These are phyloP conservation scores for Lamellibrachia luymesi DNA, from an alignment of 1,140 invertebrate species.

Conservation along the genomic window DNA sequence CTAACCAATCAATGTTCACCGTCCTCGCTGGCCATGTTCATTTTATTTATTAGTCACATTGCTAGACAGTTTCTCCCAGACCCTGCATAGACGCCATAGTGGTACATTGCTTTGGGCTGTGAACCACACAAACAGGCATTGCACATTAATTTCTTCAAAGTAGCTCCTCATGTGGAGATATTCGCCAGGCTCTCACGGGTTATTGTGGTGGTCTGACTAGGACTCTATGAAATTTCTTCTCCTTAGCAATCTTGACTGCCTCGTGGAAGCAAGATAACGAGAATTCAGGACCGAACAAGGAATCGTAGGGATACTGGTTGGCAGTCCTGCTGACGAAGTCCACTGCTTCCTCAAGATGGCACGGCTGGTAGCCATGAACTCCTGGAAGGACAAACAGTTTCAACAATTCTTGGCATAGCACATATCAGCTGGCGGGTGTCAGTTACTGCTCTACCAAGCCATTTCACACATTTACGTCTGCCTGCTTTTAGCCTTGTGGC, in stretches of 20 bases:
- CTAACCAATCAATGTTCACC: not conserved
- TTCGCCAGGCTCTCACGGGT: not conserved
- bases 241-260: not conserved
- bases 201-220: not conserved
- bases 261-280: not conserved
- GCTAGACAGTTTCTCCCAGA: not conserved
- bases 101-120: too few relatives aligned
- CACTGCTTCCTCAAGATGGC: not conserved
- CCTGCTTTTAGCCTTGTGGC: too few relatives aligned
- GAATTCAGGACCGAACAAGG: not conserved
- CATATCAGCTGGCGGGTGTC: not conserved
- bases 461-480: too few relatives aligned
- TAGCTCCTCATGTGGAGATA: too few relatives aligned
- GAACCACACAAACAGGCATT: too few relatives aligned
- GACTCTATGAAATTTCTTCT: not conserved
- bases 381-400: slow-evolving; percentile 4
- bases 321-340: not conserved
- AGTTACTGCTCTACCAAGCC: not conserved
- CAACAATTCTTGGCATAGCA: not conserved
- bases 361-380: not conserved
- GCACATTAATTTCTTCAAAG: too few relatives aligned
- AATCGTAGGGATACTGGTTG: not conserved
- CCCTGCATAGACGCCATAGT: too few relatives aligned
- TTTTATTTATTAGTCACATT: not conserved
- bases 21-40: not conserved